phyloP scores from a whole-genome alignment of 2,113 vertebrate species.

The Barbus barbus region DNA sequence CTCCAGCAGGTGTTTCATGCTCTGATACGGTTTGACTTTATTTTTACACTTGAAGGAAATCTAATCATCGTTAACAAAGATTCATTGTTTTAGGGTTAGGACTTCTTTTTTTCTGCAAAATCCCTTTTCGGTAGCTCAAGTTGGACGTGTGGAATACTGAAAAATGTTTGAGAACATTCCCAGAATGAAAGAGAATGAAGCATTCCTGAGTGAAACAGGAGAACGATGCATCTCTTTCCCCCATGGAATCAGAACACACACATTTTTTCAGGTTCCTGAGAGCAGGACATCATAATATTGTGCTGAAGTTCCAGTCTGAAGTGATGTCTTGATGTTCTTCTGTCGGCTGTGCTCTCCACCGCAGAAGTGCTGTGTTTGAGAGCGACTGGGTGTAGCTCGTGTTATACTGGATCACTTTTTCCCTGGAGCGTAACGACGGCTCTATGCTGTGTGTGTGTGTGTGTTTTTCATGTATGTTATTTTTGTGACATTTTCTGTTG shows the following conservation, averaged over 20 bases:
- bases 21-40: not conserved
- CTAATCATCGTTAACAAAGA: not conserved
- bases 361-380: not conserved
- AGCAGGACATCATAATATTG: not conserved
- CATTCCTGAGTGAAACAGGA: too few species aligned
- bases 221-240: too few species aligned
- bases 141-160: not conserved
- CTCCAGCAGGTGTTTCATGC: not conserved
- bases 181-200: too few species aligned
- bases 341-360: not conserved
- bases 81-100: not conserved
- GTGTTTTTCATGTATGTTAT: too few species aligned
- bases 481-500: too few species aligned
- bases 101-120: not conserved
- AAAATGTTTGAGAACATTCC: not conserved
- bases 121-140: not conserved
- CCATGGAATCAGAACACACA: too few species aligned
- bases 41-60: not conserved
- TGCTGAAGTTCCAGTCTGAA: not conserved
- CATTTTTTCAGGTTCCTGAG: too few species aligned
- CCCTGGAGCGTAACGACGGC: not conserved
- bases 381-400: not conserved
- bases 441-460: not conserved
- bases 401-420: conserved; percentile 16
- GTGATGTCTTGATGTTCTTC: not conserved